Evolutionary conservation across 2,888 invertebrate genomes (phyloP).

Genomic region (Entomobrya multifasciata): DNA sequence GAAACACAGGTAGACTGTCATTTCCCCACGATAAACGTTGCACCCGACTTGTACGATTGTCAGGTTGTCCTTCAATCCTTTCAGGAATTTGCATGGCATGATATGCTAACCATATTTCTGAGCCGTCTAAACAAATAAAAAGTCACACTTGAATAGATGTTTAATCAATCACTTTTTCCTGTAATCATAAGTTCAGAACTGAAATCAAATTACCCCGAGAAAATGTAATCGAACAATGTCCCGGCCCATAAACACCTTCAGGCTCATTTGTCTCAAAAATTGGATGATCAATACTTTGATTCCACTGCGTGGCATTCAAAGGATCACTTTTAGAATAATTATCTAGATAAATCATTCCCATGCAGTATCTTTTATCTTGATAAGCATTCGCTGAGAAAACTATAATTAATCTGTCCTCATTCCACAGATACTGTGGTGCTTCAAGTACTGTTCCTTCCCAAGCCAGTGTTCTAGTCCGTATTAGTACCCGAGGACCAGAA

Average conservation of each 20-base stretch:
- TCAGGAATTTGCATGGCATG: conserved; percentile 65
- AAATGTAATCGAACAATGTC: conserved; percentile 65
- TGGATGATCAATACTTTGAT: conserved; percentile 47
- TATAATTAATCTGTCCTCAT: conserved; percentile 58
- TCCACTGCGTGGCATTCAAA: conserved; percentile 62
- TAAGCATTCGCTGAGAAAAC: conserved; percentile 66
- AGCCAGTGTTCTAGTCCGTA: conserved; percentile 54
- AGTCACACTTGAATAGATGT: too few species aligned
- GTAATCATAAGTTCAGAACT: too few species aligned
- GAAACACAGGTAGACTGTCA: conserved; percentile 58
- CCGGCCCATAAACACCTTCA: conserved; percentile 62
- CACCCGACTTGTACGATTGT: conserved; percentile 66
- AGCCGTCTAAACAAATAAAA: conserved; percentile 31
- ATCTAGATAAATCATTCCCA: conserved; percentile 77
- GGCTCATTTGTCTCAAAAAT: conserved; percentile 62
- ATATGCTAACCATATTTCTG: conserved; percentile 61
- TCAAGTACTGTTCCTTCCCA: conserved; percentile 76
- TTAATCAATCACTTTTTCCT: neutral
- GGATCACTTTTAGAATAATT: conserved; percentile 60
- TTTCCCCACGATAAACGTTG: conserved; percentile 49
- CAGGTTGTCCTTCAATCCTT: conserved; percentile 57
- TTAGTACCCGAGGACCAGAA: conserved; percentile 68
- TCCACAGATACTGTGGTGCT: conserved; percentile 69
- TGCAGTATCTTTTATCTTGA: conserved; percentile 68
- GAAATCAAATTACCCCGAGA: conserved; percentile 31